These are phyloP conservation scores for Lasioglossum albipes DNA, from an alignment of 1,140 invertebrate genomes.

Conservation along the genomic window DNA sequence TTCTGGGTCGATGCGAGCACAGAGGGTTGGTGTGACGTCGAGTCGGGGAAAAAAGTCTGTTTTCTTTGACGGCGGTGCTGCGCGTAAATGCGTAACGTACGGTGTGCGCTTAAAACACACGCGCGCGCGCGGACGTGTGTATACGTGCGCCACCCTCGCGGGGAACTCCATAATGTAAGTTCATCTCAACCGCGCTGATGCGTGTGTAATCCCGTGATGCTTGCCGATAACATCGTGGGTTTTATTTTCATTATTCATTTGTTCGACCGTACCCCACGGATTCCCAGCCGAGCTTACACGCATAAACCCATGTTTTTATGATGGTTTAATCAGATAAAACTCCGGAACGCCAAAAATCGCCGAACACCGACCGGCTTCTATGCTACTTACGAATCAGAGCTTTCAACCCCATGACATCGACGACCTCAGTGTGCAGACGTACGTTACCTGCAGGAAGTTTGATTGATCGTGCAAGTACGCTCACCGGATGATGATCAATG, in stretches of 20 bases:
- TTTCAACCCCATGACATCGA: neutral
- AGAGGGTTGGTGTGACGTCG: slow-evolving; percentile 39
- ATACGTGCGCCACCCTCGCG: neutral
- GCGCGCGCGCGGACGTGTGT: neutral
- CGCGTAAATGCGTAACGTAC: slow-evolving; percentile 7
- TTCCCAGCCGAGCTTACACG: slow-evolving; percentile 73
- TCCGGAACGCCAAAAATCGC: slow-evolving; percentile 67
- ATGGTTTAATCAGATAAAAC: slow-evolving; percentile 79
- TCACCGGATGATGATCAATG: too few relatives aligned
- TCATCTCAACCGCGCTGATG: slow-evolving; percentile 76
- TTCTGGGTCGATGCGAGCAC: neutral
- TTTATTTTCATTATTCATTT: slow-evolving; percentile 81
- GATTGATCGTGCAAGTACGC: too few relatives aligned
- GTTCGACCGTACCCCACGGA: slow-evolving; percentile 74
- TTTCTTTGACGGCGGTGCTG: slow-evolving; percentile 38
- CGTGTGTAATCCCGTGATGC: slow-evolving; percentile 78
- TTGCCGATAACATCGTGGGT: slow-evolving; percentile 78
- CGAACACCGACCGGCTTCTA: slow-evolving; percentile 32
- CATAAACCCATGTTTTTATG: slow-evolving; percentile 79
- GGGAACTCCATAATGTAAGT: slow-evolving; percentile 69
- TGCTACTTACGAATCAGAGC: neutral
- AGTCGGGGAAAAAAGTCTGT: slow-evolving; percentile 32
- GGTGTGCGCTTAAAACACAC: slow-evolving; percentile 10
- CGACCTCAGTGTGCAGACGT: too few relatives aligned
- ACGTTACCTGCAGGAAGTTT: too few relatives aligned